Base-by-base conservation (phyloP, 2,113 vertebrate genomes). In the Pitta sordida region DNA sequence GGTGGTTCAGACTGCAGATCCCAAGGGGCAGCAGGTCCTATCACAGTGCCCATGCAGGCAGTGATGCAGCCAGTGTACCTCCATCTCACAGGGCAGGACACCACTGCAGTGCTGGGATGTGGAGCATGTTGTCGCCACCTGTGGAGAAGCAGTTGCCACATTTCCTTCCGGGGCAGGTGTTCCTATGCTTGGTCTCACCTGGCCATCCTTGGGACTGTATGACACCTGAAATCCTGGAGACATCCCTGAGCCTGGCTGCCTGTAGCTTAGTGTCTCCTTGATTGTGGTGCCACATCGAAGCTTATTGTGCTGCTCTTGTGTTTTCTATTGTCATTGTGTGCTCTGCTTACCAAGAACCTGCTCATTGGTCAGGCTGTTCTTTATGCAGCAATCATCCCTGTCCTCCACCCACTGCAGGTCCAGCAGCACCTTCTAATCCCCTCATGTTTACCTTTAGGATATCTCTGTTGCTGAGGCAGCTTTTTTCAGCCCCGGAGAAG, bases 21-120 rank as follows among this genome's bases (percentile, higher is more conserved):
- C 26, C 0, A 0, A 37, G 7, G 11, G 7, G 8, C 3, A 41
- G 34, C 1, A 2, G 56, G 23, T 71, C 37, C 53, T n/a, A 46
- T 22, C 26, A 7, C 0, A 0, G 21, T 63, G 22, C 19, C 36
- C 26, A 11, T 6, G 5, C 29, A 51, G 51, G 29, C 63, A 63
- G 65, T 1, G 0, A 21, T 49, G 41, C 39, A 69, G 78, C 8
- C 0, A 0, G 16, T 78, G 51, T 34, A 23, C 17, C 32, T 80
- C 55, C 32, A 18, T 20, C 51, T 91, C 6, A 0, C 24, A 36
- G 22, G 63, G n/a, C 48, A 91, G 41, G 36, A 58, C 43, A 63
- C 19, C 2, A 0, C 32, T 46, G 48, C 1, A 0, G 9, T 37
- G 53, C 22, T 86, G 30, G 27, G n/a, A n/a, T 58, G 43, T 34